Conservation (phyloP, 2,113 vertebrate species). For the Leptobrachium leishanense region DNA sequence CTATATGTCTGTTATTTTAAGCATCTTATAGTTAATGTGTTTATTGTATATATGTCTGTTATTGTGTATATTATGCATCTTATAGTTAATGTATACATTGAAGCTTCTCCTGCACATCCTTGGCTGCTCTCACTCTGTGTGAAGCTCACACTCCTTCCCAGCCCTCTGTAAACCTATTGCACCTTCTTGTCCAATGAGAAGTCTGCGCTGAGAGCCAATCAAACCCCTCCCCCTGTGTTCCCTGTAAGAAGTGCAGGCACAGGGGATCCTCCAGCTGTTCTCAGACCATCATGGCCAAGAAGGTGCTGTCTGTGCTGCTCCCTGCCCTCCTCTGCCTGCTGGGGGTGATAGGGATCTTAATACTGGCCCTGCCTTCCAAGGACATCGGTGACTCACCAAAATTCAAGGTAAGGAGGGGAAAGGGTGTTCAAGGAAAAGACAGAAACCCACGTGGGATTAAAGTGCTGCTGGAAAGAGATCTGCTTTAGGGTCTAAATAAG, state of each 20-base stretch:
- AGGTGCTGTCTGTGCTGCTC: slow-evolving; percentile 54
- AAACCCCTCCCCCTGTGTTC: slow-evolving; percentile 3
- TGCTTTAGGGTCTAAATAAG: too few relatives aligned
- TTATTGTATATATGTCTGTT: too few relatives aligned
- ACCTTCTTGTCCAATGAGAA: slow-evolving; percentile 19
- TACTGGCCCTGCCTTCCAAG: slow-evolving; percentile 74
- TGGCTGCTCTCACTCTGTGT: neutral
- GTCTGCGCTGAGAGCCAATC: neutral
- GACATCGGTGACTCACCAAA: slow-evolving; percentile 69
- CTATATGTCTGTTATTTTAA: too few relatives aligned
- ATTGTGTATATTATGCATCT: too few relatives aligned
- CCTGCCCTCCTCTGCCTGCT: slow-evolving; percentile 68
- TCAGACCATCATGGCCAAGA: slow-evolving; percentile 41
- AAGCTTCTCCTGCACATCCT: neutral
- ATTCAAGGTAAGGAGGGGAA: slow-evolving; percentile 74
- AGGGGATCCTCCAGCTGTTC: slow-evolving; percentile 26
- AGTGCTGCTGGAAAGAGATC: too few relatives aligned
- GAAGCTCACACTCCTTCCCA: neutral
- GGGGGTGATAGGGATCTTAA: slow-evolving; percentile 73
- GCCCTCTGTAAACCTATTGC: slow-evolving; percentile 3
- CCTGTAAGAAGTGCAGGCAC: slow-evolving; percentile 24
- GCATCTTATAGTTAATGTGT: too few relatives aligned
- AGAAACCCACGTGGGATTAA: too few relatives aligned
- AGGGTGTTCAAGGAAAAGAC: neutral
- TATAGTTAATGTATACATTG: too few relatives aligned